Base-by-base conservation (phyloP, 2,797 vertebrate genomes). In the Lycodopsis pacificus region DNA sequence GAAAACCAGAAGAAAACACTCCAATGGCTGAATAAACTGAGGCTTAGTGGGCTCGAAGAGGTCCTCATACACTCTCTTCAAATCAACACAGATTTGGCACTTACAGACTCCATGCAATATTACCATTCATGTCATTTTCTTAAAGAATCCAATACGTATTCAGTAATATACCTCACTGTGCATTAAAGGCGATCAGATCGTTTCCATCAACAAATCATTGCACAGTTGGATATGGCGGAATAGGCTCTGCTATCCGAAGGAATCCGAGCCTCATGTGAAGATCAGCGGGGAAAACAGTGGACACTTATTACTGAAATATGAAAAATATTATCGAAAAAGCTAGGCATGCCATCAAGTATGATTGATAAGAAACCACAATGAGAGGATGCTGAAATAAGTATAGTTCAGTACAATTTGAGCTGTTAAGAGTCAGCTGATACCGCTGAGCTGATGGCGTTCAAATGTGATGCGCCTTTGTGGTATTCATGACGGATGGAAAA, bases 171-270 rank as follows among this genome's bases (percentile, higher is more conserved):
- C 40, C 36, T 54, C 27, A n/a, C 7, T 69, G 51, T 63, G 53
- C 62, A 71, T 75, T 62, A 25, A 79, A 56, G 25, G 15, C 62
- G 15, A 49, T 40, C 19, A 14, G 22, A 56, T 12, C 20, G 17
- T 77, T 86, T 56, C 32, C 46, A 73, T 59, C 57, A 76, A 83
- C 65, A 36, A 71, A 76, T 79, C 40, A 44, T 71, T 67, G 61
- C 61, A 74, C 69, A 44, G 58, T 53, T 74, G 65, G 69, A 59
- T 80, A 22, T 51, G 71, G 65, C 56, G 48, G 30, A 78, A 59
- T 14, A 32, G 61, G 13, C 27, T n/a, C 42, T 58, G 54, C 34
- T 69, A 56, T 27, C 34, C 65, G 44, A 51, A 76, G 63, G 65
- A 72, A 38, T 65, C 27, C 8, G 12, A 56, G 62, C 49, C 32